A percentile compares a stretch with the other conserved stretches of the same genome.
Conservation (phyloP, 2,797 vertebrate species). For the Pantherophis alleghaniensis region DNA sequence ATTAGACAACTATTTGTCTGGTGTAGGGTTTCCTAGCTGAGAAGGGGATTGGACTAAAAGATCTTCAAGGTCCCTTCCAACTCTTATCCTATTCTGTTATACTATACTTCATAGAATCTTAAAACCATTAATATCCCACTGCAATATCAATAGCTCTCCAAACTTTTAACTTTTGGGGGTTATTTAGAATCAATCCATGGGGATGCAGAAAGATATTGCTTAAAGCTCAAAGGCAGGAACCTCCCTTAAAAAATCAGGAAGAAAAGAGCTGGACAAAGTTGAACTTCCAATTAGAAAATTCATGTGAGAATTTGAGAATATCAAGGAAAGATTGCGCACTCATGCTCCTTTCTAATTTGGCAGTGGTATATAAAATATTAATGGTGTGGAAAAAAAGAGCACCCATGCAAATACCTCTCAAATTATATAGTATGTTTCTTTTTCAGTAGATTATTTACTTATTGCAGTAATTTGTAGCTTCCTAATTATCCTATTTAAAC, state of each 20-base stretch:
- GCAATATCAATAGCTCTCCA: background rate
- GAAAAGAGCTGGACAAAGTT: background rate
- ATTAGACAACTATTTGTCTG: background rate
- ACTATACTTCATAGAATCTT: slow-evolving; percentile 21
- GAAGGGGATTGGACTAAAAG: background rate
- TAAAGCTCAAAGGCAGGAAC: background rate
- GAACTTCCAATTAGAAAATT: background rate
- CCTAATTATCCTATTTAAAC: background rate
- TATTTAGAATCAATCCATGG: slow-evolving; percentile 25
- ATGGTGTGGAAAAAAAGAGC: background rate
- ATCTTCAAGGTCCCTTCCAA: background rate
- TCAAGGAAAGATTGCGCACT: background rate
- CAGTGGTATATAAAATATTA: background rate
- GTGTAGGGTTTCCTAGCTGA: background rate
- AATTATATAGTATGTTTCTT: background rate
- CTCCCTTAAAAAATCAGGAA: background rate
- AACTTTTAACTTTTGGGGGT: slow-evolving; percentile 19
- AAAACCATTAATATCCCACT: slow-evolving; percentile 42
- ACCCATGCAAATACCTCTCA: background rate
- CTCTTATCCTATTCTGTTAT: background rate
- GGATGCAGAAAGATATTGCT: slow-evolving; percentile 5
- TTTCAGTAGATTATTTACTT: background rate
- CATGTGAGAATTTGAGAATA: background rate
- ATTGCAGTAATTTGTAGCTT: background rate
- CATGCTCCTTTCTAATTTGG: background rate